Conservation (phyloP, 1,140 invertebrate genomes). For the Bombus sibiricus region DNA sequence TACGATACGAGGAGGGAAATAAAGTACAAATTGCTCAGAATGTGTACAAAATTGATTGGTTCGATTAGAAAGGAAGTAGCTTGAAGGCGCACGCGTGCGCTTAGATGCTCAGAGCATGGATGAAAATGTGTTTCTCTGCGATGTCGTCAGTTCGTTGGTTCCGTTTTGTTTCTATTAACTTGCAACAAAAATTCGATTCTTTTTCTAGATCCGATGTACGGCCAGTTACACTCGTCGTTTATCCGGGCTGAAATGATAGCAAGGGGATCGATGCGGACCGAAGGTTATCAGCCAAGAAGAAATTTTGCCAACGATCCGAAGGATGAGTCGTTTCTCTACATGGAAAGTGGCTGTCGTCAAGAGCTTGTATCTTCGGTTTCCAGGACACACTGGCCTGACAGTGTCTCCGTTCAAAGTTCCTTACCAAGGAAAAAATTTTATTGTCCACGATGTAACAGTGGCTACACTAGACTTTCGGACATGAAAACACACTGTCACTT, state of each 20-base stretch:
- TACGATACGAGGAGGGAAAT: background rate
- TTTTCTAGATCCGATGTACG: conserved; percentile 67
- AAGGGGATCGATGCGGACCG: background rate
- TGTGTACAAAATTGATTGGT: background rate
- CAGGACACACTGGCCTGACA: conserved; percentile 52
- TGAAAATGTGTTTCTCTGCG: conserved; percentile 50
- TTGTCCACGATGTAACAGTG: conserved; percentile 84
- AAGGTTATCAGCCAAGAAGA: conserved; percentile 29
- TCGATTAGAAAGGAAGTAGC: conserved; percentile 10
- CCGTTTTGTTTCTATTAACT: conserved; percentile 33
- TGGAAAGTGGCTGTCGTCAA: conserved; percentile 29
- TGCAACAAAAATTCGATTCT: conserved; percentile 53
- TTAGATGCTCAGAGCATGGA: conserved; percentile 60
- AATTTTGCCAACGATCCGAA: conserved; percentile 36
- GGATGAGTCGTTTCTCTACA: conserved; percentile 45
- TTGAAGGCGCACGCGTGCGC: background rate
- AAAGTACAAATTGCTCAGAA: background rate
- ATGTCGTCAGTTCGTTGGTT: conserved; percentile 42
- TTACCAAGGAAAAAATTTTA: conserved; percentile 68
- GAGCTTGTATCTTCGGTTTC: conserved; percentile 8
- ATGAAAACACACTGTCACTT: conserved; percentile 73
- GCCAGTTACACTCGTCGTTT: conserved; percentile 49
- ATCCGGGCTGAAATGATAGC: conserved; percentile 37
- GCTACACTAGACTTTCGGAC: conserved; percentile 75
- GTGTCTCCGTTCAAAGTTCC: conserved; percentile 19